These are phyloP conservation scores for Chaenogobius annularis DNA, from an alignment of 2,113 vertebrate species.

Conservation along the genomic window DNA sequence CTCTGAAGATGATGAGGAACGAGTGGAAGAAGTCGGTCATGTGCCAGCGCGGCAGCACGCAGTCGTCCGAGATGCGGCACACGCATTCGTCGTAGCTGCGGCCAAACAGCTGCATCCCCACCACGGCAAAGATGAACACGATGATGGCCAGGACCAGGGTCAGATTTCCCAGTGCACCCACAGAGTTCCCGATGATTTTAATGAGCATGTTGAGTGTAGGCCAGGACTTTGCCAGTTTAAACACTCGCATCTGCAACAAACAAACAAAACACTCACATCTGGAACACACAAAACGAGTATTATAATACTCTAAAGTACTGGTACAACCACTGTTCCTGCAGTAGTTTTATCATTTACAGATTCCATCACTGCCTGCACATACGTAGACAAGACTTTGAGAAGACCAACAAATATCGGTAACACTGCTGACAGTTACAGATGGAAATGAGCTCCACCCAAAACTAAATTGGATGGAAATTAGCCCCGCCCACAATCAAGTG, in stretches of 20 bases:
- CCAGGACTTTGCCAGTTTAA: constrained; percentile 97
- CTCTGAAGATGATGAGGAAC: constrained; percentile 94
- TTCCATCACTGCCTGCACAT: too few species aligned
- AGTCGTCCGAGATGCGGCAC: constrained; percentile 86
- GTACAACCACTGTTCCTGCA: too few species aligned
- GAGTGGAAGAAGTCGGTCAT: constrained; percentile 96
- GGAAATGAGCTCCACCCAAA: too few species aligned
- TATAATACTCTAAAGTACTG: too few species aligned
- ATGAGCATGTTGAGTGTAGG: constrained; percentile 95
- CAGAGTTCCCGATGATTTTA: constrained; percentile 94
- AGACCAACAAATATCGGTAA: too few species aligned
- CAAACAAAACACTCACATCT: not conserved
- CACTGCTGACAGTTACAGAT: too few species aligned
- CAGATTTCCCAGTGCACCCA: constrained; percentile 92
- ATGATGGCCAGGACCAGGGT: constrained; percentile 94
- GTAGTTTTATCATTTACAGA: too few species aligned
- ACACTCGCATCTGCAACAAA: constrained; percentile 85
- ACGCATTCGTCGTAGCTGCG: constrained; percentile 92
- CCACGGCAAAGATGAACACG: constrained; percentile 95
- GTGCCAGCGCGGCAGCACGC: constrained; percentile 92
- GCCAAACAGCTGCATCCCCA: constrained; percentile 96
- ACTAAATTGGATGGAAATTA: too few species aligned
- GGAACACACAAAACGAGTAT: not conserved
- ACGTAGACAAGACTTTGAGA: too few species aligned
- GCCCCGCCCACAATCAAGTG: too few species aligned